Conservation (phyloP, 1,140 invertebrate genomes). For the Alviniconcha marisindica region DNA sequence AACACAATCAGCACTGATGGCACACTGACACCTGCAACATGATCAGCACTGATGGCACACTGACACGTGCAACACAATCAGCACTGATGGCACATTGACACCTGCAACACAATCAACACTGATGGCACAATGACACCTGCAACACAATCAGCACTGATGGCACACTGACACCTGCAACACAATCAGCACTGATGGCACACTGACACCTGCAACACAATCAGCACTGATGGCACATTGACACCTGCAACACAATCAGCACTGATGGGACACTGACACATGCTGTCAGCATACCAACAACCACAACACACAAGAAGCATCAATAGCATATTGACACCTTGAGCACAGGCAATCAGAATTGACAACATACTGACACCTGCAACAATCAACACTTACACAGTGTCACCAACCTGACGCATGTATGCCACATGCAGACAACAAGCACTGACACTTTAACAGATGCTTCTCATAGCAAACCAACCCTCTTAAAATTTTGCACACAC, state of each 20-base stretch:
- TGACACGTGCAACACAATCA: slow-evolving; percentile 75
- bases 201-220: slow-evolving; percentile 52
- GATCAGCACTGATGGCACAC: too few relatives aligned
- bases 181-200: slow-evolving; percentile 74
- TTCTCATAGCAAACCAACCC: background rate
- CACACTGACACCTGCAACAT: slow-evolving; percentile 58
- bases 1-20: slow-evolving; percentile 75
- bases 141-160: slow-evolving; percentile 75
- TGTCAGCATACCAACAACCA: too few relatives aligned
- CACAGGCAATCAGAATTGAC: too few relatives aligned
- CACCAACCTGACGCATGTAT: too few relatives aligned
- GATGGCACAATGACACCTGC: too few relatives aligned
- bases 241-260: slow-evolving; percentile 75
- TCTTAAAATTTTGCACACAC: background rate
- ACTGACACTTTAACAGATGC: background rate
- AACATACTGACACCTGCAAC: too few relatives aligned
- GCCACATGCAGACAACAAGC: background rate
- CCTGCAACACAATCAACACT: slow-evolving; percentile 50
- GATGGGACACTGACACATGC: slow-evolving; percentile 69
- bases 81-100: slow-evolving; percentile 71
- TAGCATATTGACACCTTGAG: too few relatives aligned
- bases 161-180: slow-evolving; percentile 73
- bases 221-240: too few relatives aligned
- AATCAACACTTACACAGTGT: too few relatives aligned
- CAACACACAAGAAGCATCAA: too few relatives aligned